These are phyloP conservation scores for Drosophila stalkeri DNA, from an alignment of 2,888 invertebrate species.

Conservation along the genomic window DNA sequence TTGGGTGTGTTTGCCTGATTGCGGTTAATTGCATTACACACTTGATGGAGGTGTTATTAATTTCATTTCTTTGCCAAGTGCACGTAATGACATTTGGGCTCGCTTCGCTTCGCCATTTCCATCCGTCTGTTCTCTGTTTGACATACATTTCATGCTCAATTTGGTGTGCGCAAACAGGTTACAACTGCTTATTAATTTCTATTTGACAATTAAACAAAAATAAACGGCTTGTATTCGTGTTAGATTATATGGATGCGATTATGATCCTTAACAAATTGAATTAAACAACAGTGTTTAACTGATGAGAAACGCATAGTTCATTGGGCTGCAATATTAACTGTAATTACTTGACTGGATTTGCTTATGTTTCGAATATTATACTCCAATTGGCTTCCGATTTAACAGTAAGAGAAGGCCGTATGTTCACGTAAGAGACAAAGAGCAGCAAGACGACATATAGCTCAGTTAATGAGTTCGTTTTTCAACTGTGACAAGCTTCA, in stretches of 20 bases:
- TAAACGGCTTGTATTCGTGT: conserved; percentile 10
- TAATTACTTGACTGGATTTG: neutral
- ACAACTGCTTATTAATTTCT: conserved; percentile 11
- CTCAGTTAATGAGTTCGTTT: neutral
- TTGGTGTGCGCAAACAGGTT: conserved; percentile 44
- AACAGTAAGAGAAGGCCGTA: neutral
- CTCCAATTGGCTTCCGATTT: neutral
- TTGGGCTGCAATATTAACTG: neutral
- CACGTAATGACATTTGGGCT: conserved; percentile 30
- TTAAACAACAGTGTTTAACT: conserved; percentile 13
- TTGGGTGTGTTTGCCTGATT: conserved; percentile 43
- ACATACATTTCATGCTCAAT: conserved; percentile 56
- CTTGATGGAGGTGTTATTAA: conserved; percentile 64
- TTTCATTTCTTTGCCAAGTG: conserved; percentile 48
- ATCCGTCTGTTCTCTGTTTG: conserved; percentile 23
- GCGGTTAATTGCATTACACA: conserved; percentile 67
- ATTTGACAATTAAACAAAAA: conserved; percentile 23
- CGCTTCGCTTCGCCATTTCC: neutral
- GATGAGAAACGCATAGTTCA: neutral
- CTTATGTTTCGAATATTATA: neutral
- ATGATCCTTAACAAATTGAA: conserved; percentile 1
- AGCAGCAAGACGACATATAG: no score
- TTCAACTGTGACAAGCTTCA: neutral
- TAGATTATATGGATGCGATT: conserved; percentile 13
- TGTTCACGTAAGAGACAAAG: no score